Base-by-base conservation (phyloP, 1,140 invertebrate genomes). In the Drosophila fuyamai region DNA sequence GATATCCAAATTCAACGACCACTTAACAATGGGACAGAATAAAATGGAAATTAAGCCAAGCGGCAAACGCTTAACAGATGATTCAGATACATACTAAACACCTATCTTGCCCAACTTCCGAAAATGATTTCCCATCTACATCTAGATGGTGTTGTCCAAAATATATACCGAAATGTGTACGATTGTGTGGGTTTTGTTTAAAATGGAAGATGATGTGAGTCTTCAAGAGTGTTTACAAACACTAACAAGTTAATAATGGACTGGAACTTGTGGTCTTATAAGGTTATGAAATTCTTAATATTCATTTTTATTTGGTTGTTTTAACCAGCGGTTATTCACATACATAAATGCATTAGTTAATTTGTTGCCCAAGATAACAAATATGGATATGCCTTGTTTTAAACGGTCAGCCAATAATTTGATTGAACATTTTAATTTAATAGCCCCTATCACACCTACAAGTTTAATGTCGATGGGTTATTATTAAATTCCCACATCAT, bases 61-160 rank as follows among this genome's bases (percentile, higher is more conserved):
- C 58, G 70, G 68, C 68, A 71, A 72, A 70, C 51, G 54, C 46
- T 44, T 36, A 18, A 48, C 48, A 70, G 55, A 56, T 75, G 68
- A 65, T 63, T 59, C 53, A 51, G 81, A 72, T 75, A 62, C 59
- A 66, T 57, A 71, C 51, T 65, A 65, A 44, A 32, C 59, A 55
- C 47, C n/a, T 40, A 44, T 48, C 63, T 82, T 86, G 63, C 55
- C 66, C 70, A 79, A 88, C 83, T 88, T 89, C 84, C 76, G 80
- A 88, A 83, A 74, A 36, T 59, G 48, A 81, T 82, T 85, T 71
- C 43, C 40, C 51, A 75, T 70, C 63, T 60, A 56, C 47, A 76
- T 60, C 60, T 63, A 29, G 12, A n/a, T 46, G 56, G 57, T 73
- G 67, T 72, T 73, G 35, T 18, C 50, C 18, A 46, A 73, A 53